Conservation (phyloP, 2,888 invertebrate genomes). For the Tribolium freemani region DNA sequence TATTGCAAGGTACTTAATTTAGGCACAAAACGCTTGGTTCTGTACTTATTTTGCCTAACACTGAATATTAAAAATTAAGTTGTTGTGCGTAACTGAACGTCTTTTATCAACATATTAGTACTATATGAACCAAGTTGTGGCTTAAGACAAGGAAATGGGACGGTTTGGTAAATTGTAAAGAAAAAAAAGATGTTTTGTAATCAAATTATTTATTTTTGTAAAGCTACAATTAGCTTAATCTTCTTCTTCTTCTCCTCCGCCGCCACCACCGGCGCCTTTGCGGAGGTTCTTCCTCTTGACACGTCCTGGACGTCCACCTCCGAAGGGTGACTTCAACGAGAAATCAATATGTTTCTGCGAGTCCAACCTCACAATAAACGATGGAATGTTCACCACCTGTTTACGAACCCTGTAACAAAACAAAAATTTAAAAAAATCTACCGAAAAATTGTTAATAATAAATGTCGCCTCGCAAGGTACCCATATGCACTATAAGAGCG, state of each 20-base stretch:
- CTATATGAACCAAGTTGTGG: no score
- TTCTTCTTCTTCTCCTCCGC: slow-evolving; percentile 90
- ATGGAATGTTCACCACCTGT: slow-evolving; percentile 99
- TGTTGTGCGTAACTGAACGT: no score
- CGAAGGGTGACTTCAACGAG: slow-evolving; percentile 98
- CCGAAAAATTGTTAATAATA: not conserved
- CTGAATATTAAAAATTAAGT: no score
- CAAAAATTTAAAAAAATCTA: slow-evolving; percentile 26
- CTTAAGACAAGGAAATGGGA: no score
- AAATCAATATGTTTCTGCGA: slow-evolving; percentile 98
- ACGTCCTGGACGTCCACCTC: slow-evolving; percentile 98
- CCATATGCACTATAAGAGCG: slow-evolving; percentile 56
- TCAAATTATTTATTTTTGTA: not conserved
- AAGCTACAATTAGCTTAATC: slow-evolving; percentile 67
- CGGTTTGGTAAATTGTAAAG: no score
- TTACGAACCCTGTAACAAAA: slow-evolving; percentile 88
- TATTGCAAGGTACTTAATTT: no score
- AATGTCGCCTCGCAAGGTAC: slow-evolving; percentile 66
- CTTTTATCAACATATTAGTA: no score
- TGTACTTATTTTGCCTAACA: no score
- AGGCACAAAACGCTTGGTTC: no score
- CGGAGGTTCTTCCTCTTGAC: slow-evolving; percentile 99
- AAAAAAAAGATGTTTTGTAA: not conserved
- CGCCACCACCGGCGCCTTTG: slow-evolving; percentile 88
- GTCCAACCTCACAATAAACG: slow-evolving; percentile 96